Conservation (phyloP, 2,113 vertebrate species). For the Pseudopodoces humilis region DNA sequence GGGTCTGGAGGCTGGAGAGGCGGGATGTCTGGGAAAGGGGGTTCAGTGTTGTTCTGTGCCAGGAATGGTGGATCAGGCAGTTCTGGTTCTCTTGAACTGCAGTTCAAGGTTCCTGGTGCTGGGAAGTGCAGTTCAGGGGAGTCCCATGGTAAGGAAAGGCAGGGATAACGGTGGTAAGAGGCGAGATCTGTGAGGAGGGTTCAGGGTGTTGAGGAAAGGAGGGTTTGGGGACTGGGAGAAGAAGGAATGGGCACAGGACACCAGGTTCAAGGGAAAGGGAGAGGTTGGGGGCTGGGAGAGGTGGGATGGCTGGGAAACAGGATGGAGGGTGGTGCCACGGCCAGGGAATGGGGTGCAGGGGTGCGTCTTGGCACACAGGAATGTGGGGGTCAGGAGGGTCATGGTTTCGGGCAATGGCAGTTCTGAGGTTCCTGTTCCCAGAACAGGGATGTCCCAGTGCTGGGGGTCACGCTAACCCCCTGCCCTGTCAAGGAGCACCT, state of each 20-base stretch:
- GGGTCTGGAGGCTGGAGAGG: neutral
- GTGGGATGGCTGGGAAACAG: neutral
- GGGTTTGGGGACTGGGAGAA: neutral
- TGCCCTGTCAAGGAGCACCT: fast-evolving
- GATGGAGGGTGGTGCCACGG: neutral
- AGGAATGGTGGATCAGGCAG: neutral
- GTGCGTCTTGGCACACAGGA: fast-evolving
- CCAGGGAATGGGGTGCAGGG: neutral
- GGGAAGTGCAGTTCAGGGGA: neutral
- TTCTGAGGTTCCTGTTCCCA: fast-evolving
- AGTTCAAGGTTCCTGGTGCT: neutral
- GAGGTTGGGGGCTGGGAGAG: neutral
- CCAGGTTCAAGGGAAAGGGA: neutral
- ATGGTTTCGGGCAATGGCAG: fast-evolving
- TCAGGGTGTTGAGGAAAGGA: neutral
- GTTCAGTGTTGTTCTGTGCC: neutral
- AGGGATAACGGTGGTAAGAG: neutral
- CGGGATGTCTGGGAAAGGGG: fast-evolving
- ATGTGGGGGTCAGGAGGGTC: neutral
- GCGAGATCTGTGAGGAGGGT: fast-evolving
- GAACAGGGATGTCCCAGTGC: fast-evolving
- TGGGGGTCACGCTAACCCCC: no score
- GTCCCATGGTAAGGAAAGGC: neutral
- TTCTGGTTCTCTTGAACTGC: neutral
- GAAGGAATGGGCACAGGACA: neutral